These are phyloP conservation scores for Crocallis elinguaria DNA, from an alignment of 2,888 invertebrate species.

Conservation along the genomic window DNA sequence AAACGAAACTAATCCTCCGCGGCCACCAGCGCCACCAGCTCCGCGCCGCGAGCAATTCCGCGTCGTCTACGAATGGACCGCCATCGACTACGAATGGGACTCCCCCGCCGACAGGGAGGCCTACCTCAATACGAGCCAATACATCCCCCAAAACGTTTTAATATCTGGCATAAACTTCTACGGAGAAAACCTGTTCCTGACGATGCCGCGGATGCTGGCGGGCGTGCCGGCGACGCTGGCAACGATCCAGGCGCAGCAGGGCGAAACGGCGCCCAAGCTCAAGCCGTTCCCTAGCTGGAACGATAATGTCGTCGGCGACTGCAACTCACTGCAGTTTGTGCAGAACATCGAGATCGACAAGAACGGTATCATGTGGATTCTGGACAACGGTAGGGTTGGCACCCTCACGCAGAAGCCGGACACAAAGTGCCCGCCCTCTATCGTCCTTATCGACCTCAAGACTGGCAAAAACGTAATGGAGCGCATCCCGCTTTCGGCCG, in stretches of 20 bases:
- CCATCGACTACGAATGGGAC: slow-evolving; percentile 88
- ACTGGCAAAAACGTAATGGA: slow-evolving; percentile 82
- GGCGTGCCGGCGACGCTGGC: slow-evolving; percentile 90
- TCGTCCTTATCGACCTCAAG: slow-evolving; percentile 88
- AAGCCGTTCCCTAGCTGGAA: slow-evolving; percentile 90
- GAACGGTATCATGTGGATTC: slow-evolving; percentile 87
- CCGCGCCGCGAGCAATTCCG: slow-evolving; percentile 85
- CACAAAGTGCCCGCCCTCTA: slow-evolving; percentile 87
- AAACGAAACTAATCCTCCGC: slow-evolving; percentile 59
- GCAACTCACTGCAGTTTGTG: slow-evolving; percentile 89
- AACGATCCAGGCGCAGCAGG: slow-evolving; percentile 79
- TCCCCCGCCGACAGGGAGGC: slow-evolving; percentile 80
- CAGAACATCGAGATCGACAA: slow-evolving; percentile 90
- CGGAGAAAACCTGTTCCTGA: slow-evolving; percentile 87
- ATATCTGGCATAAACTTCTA: slow-evolving; percentile 88
- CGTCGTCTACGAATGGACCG: slow-evolving; percentile 90
- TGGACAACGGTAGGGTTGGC: slow-evolving; percentile 88
- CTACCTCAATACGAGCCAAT: slow-evolving; percentile 83
- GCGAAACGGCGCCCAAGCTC: slow-evolving; percentile 84
- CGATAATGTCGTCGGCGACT: slow-evolving; percentile 87
- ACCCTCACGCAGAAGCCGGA: slow-evolving; percentile 83
- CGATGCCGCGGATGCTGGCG: slow-evolving; percentile 88
- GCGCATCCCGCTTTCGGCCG: slow-evolving; percentile 86
- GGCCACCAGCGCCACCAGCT: slow-evolving; percentile 57
- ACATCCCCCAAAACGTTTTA: slow-evolving; percentile 88